Conservation (phyloP, 30 jellyfish, hydroid and myxozoan species). For the Aurelia aurita complex sp. Pacific region DNA sequence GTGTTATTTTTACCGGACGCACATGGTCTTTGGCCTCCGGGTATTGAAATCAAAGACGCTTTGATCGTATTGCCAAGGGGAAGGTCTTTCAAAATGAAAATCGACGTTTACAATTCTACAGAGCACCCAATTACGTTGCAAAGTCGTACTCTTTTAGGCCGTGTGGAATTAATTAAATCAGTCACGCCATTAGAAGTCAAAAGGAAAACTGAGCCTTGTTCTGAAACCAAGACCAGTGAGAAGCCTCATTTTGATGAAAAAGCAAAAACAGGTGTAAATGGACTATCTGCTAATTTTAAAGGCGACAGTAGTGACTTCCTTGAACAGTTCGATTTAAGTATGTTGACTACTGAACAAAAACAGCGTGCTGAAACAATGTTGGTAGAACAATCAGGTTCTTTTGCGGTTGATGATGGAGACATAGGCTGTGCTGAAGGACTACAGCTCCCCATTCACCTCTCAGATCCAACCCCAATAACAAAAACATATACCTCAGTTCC, state of each 20-base stretch:
- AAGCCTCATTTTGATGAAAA: slow-evolving; percentile 1
- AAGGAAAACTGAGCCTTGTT: background rate
- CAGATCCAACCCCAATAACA: slow-evolving; percentile 42
- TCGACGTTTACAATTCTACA: slow-evolving; percentile 23
- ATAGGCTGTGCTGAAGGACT: slow-evolving; percentile 37
- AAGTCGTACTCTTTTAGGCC: slow-evolving; percentile 47
- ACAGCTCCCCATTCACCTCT: slow-evolving; percentile 24
- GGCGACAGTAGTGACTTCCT: slow-evolving; percentile 3
- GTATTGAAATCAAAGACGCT: slow-evolving; percentile 3
- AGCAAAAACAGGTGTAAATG: background rate
- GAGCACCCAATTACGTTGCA: slow-evolving; percentile 19
- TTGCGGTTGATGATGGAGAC: slow-evolving; percentile 2
- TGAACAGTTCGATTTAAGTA: slow-evolving; percentile 1
- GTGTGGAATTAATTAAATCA: slow-evolving; percentile 19
- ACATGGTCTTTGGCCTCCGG: background rate
- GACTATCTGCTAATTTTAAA: background rate
- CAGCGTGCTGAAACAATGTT: slow-evolving; percentile 8
- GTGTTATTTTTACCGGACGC: slow-evolving; percentile 45
- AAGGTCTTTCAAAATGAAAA: slow-evolving; percentile 1
- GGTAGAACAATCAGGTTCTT: slow-evolving; percentile 1
- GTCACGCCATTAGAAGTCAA: slow-evolving; percentile 13
- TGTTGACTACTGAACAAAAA: slow-evolving; percentile 13
- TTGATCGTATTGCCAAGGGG: background rate
- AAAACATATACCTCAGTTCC: slow-evolving; percentile 29
- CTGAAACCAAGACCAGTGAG: background rate